A percentile compares a stretch with the other conserved stretches of the same genome.
phyloP scores from a whole-genome alignment of 2,888 invertebrate genomes.

The Tromatobia lineatoria region DNA sequence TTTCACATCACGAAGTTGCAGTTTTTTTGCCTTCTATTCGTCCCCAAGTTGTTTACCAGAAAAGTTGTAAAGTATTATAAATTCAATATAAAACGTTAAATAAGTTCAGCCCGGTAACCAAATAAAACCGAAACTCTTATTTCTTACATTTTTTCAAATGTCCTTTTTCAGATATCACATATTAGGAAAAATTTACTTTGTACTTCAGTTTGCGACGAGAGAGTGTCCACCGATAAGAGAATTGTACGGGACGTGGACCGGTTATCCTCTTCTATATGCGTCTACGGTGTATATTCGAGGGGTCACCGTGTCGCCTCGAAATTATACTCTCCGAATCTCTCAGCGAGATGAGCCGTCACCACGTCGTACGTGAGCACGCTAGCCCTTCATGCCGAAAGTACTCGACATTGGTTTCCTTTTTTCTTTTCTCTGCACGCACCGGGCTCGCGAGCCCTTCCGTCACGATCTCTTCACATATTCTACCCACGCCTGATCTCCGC shows the following conservation, averaged over 20 bases:
- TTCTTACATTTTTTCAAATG: not conserved
- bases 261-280: slow-evolving; percentile 3
- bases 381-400: slow-evolving; percentile 25
- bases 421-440: slow-evolving; percentile 13
- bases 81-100: too few species aligned
- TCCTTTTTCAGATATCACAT: not conserved
- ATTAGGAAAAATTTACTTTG: slow-evolving; percentile 15
- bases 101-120: too few species aligned
- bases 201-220: slow-evolving; percentile 11
- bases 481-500: slow-evolving; percentile 59
- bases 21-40: too few species aligned
- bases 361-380: slow-evolving; percentile 34
- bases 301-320: slow-evolving; percentile 41
- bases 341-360: slow-evolving; percentile 31
- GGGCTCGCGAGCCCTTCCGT: slow-evolving; percentile 38
- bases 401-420: slow-evolving; percentile 20
- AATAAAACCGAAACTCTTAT: not conserved
- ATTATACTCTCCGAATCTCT: slow-evolving; percentile 31
- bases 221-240: slow-evolving; percentile 36
- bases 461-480: slow-evolving; percentile 62
- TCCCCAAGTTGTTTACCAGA: too few species aligned
- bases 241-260: slow-evolving; percentile 33
- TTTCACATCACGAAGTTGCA: too few species aligned
- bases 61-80: too few species aligned
- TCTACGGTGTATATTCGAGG: slow-evolving; percentile 1